Evolutionary conservation across 1,140 invertebrate genomes (phyloP), one percentile per base, ranked within the genome.

Genomic region (Lerema accius): DNA sequence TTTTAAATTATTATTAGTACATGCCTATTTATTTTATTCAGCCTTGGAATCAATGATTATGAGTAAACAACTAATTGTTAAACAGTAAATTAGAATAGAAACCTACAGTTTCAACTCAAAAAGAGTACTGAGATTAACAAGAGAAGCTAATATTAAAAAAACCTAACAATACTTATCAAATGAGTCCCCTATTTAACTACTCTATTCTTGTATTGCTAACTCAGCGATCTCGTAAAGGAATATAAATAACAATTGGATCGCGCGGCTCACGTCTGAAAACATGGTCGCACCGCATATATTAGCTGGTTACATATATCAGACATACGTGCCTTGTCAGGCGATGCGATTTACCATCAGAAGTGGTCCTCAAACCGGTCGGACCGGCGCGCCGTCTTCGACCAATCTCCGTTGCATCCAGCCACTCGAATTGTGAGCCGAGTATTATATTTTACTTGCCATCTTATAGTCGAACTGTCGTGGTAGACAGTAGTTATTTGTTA

Each of bases 321-420:
- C 55, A 50, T 65, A 56, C 50, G 63, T 63, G 63, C 45, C 63
- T 67, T 67, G 66, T 74, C 65, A 71, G 42, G 63, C 70, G 65
- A 58, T 63, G 67, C 78, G 77, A 88, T 88, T 81, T 81, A 84
- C 73, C 78, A 81, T 82, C 82, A 81, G 81, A 76, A 80, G 76
- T 82, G 73, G 82, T 79, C 75, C 79, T 62, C 67, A 86, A 88
- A 90, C 87, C 87, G 87, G 87, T 90, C 80, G 55, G 66, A 85
- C 87, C 73, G 82, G 85, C 71, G 69, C 70, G 67, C 69, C 63
- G 69, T 65, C 69, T 76, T 78, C 82, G 74, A 67, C 75, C 77
- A 86, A 84, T 80, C 75, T 73, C 73, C 72, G 65, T 73, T 76
- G 80, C 73, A 80, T 79, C 73, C 75, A 82, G 66, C 67, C 69